Conservation (phyloP, 2,888 invertebrate genomes). For the Shargacucullia verbasci region DNA sequence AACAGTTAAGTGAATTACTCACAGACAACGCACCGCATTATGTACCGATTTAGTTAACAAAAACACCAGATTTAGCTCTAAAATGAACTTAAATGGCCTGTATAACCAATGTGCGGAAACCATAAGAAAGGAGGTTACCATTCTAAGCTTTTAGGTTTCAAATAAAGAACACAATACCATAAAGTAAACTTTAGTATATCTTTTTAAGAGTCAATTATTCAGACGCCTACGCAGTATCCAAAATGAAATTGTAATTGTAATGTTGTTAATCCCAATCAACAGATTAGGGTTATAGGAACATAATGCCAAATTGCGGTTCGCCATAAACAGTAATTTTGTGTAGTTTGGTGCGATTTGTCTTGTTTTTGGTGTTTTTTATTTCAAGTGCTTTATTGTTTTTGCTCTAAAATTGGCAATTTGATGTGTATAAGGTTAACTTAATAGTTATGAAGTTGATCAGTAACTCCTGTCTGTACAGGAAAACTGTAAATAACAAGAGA, state of each 20-base stretch:
- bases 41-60: conserved; percentile 3
- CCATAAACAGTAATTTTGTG: conserved; percentile 9
- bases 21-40: background rate
- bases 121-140: no score
- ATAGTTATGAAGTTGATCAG: no score
- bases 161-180: conserved; percentile 23
- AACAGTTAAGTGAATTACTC: no score
- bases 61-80: conserved; percentile 24
- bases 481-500: no score
- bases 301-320: conserved; percentile 30
- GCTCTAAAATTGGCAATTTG: background rate
- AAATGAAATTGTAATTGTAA: conserved; percentile 38
- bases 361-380: background rate
- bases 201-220: conserved; percentile 17
- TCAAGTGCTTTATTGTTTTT: conserved; percentile 1
- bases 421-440: no score
- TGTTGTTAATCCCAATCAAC: conserved; percentile 11
- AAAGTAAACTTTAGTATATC: conserved; percentile 6
- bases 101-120: conserved; percentile 4
- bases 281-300: conserved; percentile 2
- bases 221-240: conserved; percentile 37
- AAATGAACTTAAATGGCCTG: conserved; percentile 7
- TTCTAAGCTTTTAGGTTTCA: conserved; percentile 24
- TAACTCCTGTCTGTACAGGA: no score
- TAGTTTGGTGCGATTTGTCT: conserved; percentile 6